Percentiles rank a stretch among this genome's conserved stretches.
Conservation (phyloP, 2,888 invertebrate species). For the Oxytorus armatus region DNA sequence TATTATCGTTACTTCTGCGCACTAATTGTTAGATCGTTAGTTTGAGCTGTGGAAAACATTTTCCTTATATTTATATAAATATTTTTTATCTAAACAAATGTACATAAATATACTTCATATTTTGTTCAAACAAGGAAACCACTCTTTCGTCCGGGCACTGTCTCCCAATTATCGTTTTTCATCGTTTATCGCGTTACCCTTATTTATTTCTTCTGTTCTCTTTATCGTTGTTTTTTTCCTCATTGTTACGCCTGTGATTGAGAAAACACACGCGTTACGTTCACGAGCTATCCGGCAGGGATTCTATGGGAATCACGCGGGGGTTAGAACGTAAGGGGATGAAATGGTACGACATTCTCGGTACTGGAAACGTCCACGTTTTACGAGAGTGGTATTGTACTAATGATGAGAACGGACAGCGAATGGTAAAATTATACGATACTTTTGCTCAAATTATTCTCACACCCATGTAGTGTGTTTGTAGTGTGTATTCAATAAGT, state of each 20-base stretch:
- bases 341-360: constrained; percentile 13
- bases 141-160: not conserved
- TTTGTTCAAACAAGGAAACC: not conserved
- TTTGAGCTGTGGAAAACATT: no score
- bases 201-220: not conserved
- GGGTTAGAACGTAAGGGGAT: constrained; percentile 16
- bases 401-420: constrained; percentile 46
- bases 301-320: not conserved
- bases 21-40: no score
- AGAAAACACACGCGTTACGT: constrained; percentile 11
- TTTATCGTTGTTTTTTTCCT: not conserved
- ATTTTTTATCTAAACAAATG: no score
- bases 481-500: not conserved
- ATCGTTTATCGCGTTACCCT: not conserved
- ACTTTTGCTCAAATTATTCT: constrained; percentile 19
- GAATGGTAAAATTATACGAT: constrained; percentile 22
- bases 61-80: no score
- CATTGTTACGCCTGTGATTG: not conserved
- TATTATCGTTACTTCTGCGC: no score
- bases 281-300: not conserved
- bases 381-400: constrained; percentile 9
- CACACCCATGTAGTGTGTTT: not conserved
- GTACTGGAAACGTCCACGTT: constrained; percentile 13
- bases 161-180: not conserved
- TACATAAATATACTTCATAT: no score